These are phyloP conservation scores for Drosophila hamatofila DNA, from an alignment of 2,888 invertebrate species.

Conservation along the genomic window DNA sequence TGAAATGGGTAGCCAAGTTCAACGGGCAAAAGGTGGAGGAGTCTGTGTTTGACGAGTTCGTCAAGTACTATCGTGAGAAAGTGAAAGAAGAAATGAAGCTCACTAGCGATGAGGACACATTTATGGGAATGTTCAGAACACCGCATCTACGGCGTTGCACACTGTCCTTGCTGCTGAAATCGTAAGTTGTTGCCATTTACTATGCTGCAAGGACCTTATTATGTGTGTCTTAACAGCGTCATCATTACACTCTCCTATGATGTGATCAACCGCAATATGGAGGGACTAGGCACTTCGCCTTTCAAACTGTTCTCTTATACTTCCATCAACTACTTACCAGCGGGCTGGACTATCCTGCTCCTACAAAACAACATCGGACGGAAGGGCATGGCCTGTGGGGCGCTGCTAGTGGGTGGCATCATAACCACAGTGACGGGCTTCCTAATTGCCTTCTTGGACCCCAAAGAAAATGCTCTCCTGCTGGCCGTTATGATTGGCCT, in stretches of 20 bases:
- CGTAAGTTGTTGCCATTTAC: slow-evolving; percentile 84
- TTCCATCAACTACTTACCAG: slow-evolving; percentile 87
- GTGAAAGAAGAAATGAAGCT: slow-evolving; percentile 54
- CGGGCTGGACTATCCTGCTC: slow-evolving; percentile 83
- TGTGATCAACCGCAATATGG: slow-evolving; percentile 87
- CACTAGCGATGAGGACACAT: slow-evolving; percentile 72
- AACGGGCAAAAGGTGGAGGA: slow-evolving; percentile 86
- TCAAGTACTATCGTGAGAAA: slow-evolving; percentile 75
- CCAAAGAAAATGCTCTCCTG: slow-evolving; percentile 82
- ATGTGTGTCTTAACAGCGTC: slow-evolving; percentile 83
- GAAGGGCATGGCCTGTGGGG: slow-evolving; percentile 87
- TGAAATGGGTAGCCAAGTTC: slow-evolving; percentile 86
- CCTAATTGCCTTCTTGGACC: slow-evolving; percentile 83
- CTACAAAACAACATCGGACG: slow-evolving; percentile 85
- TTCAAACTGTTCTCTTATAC: slow-evolving; percentile 86
- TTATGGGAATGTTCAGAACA: slow-evolving; percentile 86
- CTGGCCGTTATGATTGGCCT: slow-evolving; percentile 86
- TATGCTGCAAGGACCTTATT: slow-evolving; percentile 61
- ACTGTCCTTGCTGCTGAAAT: slow-evolving; percentile 87
- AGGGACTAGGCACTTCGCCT: slow-evolving; percentile 86
- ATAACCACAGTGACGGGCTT: slow-evolving; percentile 86
- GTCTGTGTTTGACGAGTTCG: slow-evolving; percentile 85
- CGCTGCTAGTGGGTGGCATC: slow-evolving; percentile 86
- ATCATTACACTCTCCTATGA: slow-evolving; percentile 87
- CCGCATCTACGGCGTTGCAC: slow-evolving; percentile 86